Percentiles rank a stretch among this genome's conserved stretches.
Evolutionary conservation across 2,113 vertebrate species (phyloP).

Genomic region (Hippocampus mohnikei): DNA sequence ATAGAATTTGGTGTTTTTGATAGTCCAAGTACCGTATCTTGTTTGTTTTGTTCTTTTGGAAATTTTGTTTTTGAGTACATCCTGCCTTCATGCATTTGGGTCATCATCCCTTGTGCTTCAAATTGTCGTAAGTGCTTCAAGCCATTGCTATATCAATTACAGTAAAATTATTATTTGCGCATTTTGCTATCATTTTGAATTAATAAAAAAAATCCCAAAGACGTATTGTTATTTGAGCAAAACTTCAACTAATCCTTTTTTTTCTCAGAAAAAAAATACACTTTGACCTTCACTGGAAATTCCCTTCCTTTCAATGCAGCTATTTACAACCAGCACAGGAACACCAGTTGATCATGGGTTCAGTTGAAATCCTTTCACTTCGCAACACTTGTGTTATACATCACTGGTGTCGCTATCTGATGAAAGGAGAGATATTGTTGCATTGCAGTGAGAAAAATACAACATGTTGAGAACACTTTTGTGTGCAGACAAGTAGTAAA

Average conservation of each 20-base stretch:
- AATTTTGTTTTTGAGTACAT: too few relatives aligned
- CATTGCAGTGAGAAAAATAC: neutral
- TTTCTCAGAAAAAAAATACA: neutral
- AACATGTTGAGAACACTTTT: neutral
- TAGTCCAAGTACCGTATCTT: too few relatives aligned
- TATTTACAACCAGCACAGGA: slow-evolving; percentile 29
- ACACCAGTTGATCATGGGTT: slow-evolving; percentile 51
- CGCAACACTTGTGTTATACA: slow-evolving; percentile 16
- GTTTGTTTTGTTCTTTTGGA: too few relatives aligned
- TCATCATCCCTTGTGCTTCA: too few relatives aligned
- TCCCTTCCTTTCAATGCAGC: slow-evolving; percentile 19
- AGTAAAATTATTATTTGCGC: too few relatives aligned
- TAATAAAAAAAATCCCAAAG: neutral
- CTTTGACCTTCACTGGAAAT: slow-evolving; percentile 17
- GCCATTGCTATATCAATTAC: too few relatives aligned
- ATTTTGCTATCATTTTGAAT: neutral
- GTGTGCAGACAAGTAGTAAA: neutral
- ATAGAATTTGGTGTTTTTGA: too few relatives aligned
- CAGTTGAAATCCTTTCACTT: slow-evolving; percentile 27
- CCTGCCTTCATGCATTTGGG: too few relatives aligned
- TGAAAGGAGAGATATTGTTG: neutral
- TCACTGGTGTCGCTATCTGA: slow-evolving; percentile 49
- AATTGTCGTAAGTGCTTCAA: too few relatives aligned
- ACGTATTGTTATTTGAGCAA: neutral
- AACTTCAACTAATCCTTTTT: neutral